Percentiles rank a stretch among this genome's conserved stretches.
Evolutionary conservation across 2,888 invertebrate genomes (phyloP).

Genomic region (Tetropium fuscum): DNA sequence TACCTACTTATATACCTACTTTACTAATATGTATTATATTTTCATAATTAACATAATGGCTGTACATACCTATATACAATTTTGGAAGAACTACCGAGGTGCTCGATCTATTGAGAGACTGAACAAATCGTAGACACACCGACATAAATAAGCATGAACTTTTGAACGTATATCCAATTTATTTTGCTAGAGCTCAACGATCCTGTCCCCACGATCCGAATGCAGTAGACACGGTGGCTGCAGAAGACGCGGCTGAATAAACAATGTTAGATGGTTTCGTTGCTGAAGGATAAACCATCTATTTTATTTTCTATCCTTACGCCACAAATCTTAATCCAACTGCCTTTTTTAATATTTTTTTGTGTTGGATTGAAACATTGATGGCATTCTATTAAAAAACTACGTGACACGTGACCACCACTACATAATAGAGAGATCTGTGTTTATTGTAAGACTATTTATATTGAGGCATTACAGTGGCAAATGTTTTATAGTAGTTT

Average conservation of each 20-base stretch:
- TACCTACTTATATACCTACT: too few species aligned
- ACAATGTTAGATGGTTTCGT: constrained; percentile 27
- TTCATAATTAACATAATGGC: too few species aligned
- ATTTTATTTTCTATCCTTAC: constrained; percentile 23
- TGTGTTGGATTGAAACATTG: not conserved
- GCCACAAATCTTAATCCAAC: constrained; percentile 14
- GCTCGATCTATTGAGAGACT: too few species aligned
- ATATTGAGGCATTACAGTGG: not conserved
- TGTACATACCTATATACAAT: too few species aligned
- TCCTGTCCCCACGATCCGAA: constrained; percentile 14
- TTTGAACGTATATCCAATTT: constrained; percentile 2
- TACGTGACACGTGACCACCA: constrained; percentile 12
- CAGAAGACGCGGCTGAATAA: constrained; percentile 29
- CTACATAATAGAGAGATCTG: not conserved
- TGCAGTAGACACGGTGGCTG: constrained; percentile 25
- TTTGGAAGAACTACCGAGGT: too few species aligned
- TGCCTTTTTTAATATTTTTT: constrained; percentile 4
- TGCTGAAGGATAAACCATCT: constrained; percentile 24
- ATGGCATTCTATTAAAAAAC: constrained; percentile 12
- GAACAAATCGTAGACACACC: not conserved
- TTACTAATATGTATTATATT: too few species aligned
- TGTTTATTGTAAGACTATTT: not conserved
- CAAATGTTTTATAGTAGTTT: constrained; percentile 12
- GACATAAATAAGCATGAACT: not conserved
- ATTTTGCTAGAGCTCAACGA: not conserved